Evolutionary conservation across 2,113 vertebrate genomes (phyloP).

Genomic region (Tachysurus vachellii): DNA sequence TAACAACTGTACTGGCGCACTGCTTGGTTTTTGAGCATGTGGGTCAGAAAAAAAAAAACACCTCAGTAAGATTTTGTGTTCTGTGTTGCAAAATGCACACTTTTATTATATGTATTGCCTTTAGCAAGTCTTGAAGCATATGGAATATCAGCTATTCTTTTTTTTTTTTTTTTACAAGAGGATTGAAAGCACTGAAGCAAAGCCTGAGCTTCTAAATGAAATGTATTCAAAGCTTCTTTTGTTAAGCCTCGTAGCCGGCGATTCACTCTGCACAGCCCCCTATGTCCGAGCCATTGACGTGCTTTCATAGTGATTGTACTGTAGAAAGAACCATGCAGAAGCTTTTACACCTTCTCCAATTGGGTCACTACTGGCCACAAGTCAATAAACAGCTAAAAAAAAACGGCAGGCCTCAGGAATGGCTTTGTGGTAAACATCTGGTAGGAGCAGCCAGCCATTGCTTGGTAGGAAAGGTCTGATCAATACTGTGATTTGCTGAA

Average conservation of each 20-base stretch:
- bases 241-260: conserved; percentile 31
- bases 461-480: conserved; percentile 10
- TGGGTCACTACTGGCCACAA: conserved; percentile 59
- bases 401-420: conserved; percentile 62
- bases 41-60: not conserved
- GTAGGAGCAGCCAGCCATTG: conserved; percentile 54
- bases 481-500: not conserved
- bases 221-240: conserved; percentile 60
- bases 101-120: not conserved
- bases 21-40: not conserved
- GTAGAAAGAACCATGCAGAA: not conserved
- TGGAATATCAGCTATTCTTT: not conserved
- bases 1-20: not conserved
- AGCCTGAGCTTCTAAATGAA: conserved; percentile 14
- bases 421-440: conserved; percentile 44
- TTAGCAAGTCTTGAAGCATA: not conserved
- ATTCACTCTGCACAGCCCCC: conserved; percentile 49
- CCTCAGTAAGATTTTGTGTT: not conserved
- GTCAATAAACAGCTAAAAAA: conserved; percentile 69
- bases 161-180: conserved; percentile 16
- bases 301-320: conserved; percentile 46
- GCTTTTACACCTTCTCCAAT: conserved; percentile 50
- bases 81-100: not conserved
- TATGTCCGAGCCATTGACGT: conserved; percentile 36
- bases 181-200: conserved; percentile 16